Percentiles rank a stretch among this genome's conserved stretches.
These are phyloP conservation scores for Zophobas morio DNA, from an alignment of 1,140 invertebrate species.

Conservation along the genomic window DNA sequence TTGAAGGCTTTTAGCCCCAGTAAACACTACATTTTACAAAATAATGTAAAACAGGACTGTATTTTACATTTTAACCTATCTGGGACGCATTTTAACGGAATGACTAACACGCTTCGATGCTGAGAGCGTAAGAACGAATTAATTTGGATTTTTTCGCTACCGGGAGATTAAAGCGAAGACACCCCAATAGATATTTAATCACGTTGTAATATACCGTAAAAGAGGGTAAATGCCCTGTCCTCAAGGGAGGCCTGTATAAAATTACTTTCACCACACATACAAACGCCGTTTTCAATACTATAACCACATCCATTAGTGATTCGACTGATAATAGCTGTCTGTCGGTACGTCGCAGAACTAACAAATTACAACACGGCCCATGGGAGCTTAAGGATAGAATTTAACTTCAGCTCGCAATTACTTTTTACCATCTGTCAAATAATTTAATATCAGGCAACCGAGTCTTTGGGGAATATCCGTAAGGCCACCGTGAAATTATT, in stretches of 20 bases:
- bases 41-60: too few species aligned
- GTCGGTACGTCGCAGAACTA: constrained; percentile 29
- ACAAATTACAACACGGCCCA: constrained; percentile 45
- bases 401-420: constrained; percentile 33
- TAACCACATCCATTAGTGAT: constrained; percentile 47
- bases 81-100: too few species aligned
- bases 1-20: too few species aligned
- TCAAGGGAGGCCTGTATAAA: constrained; percentile 53
- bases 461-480: constrained; percentile 24
- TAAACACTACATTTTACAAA: not conserved
- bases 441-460: constrained; percentile 53
- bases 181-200: constrained; percentile 51
- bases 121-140: not conserved
- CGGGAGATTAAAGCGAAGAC: constrained; percentile 40
- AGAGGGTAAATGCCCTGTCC: constrained; percentile 52
- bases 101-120: too few species aligned
- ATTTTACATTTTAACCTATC: too few species aligned
- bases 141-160: not conserved
- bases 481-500: constrained; percentile 43
- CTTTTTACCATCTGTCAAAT: constrained; percentile 58
- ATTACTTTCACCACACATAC: constrained; percentile 58
- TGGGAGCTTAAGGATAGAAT: constrained; percentile 27
- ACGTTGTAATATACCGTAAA: constrained; percentile 56
- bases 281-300: constrained; percentile 47
- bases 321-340: constrained; percentile 46